Percentiles rank a stretch among this genome's conserved stretches.
Conservation (phyloP, 92 coral and sea anemone species). For the Blastomussa wellsi region DNA sequence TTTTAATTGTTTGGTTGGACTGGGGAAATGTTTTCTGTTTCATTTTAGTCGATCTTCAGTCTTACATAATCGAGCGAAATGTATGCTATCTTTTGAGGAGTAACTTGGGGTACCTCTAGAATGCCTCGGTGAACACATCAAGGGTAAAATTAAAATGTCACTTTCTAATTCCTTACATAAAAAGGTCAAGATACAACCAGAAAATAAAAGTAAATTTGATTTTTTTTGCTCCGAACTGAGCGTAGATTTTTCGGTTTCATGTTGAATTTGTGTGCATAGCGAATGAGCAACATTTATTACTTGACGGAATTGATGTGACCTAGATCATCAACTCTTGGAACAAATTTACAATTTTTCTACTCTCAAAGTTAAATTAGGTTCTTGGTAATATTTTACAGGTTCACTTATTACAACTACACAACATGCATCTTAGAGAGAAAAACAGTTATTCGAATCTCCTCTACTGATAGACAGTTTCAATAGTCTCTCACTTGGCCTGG, state of each 20-base stretch:
- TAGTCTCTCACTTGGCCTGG: conserved; percentile 23
- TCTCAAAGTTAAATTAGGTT: conserved; percentile 16
- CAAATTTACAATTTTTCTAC: conserved; percentile 10
- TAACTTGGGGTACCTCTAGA: neutral
- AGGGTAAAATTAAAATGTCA: conserved; percentile 16
- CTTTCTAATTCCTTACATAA: conserved; percentile 3
- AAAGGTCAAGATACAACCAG: neutral
- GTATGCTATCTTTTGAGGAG: neutral
- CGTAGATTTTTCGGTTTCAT: neutral
- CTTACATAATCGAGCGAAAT: conserved; percentile 2
- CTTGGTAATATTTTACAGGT: conserved; percentile 22
- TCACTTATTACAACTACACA: conserved; percentile 20
- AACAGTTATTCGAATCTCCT: conserved; percentile 7
- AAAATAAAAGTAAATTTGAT: neutral
- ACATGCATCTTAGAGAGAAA: conserved; percentile 14
- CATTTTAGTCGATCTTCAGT: neutral
- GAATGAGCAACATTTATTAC: neutral
- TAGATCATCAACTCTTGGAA: neutral
- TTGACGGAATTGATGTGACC: conserved; percentile 25
- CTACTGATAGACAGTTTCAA: conserved; percentile 26
- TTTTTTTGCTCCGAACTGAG: neutral
- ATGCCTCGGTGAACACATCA: conserved; percentile 8
- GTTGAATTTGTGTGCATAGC: neutral
- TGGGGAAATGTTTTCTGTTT: conserved; percentile 1
- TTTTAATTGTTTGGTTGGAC: conserved; percentile 3